Percentiles rank a stretch among this genome's conserved stretches.
Evolutionary conservation across 2,888 invertebrate species (phyloP).

Genomic region (Rambutsinella grinnellia): DNA sequence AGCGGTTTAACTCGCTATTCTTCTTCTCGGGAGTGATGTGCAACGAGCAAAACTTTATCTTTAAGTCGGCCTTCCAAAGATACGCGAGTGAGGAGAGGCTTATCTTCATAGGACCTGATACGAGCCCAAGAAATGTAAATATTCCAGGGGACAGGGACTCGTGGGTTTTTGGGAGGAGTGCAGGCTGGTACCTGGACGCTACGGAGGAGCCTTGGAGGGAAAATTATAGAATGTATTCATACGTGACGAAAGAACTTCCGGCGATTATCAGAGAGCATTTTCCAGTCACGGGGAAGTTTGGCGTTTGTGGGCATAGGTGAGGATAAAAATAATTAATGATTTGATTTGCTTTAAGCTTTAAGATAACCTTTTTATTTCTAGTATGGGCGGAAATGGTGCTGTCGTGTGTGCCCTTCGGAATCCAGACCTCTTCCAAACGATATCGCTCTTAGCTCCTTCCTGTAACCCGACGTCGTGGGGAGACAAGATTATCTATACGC

Average conservation of each 20-base stretch:
- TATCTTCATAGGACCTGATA: conserved; percentile 93
- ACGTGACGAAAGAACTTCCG: conserved; percentile 88
- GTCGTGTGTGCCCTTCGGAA: conserved; percentile 34
- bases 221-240: conserved; percentile 95
- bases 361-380: not conserved
- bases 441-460: conserved; percentile 96
- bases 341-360: not conserved
- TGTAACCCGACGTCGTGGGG: conserved; percentile 91
- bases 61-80: conserved; percentile 94
- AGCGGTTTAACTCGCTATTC: conserved; percentile 74
- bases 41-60: conserved; percentile 93
- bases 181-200: conserved; percentile 96
- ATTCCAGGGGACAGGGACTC: conserved; percentile 91
- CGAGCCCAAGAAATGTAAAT: conserved; percentile 81
- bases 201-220: conserved; percentile 88
- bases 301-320: conserved; percentile 45
- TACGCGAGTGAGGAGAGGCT: conserved; percentile 88
- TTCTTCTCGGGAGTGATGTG: conserved; percentile 94
- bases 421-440: conserved; percentile 68
- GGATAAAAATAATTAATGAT: not conserved
- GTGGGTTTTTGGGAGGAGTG: conserved; percentile 95
- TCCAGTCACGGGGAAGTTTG: conserved; percentile 69
- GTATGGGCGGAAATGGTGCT: conserved; percentile 50
- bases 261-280: conserved; percentile 82
- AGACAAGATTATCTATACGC: conserved; percentile 84